Evolutionary conservation across 2,888 invertebrate genomes (phyloP).

Genomic region (Panorpa germanica): DNA sequence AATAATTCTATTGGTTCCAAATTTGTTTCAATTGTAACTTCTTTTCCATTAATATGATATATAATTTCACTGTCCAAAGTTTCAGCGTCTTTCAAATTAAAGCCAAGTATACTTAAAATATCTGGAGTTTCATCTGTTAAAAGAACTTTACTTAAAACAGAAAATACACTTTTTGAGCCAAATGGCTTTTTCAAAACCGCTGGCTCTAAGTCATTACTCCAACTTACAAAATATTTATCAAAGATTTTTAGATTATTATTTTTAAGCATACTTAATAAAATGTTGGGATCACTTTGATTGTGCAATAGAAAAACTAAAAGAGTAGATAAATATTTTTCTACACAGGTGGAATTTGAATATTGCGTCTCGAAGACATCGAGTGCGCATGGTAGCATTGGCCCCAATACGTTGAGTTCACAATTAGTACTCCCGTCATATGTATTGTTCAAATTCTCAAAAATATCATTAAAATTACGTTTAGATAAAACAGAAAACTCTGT

Average conservation of each 20-base stretch:
- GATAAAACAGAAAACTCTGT: slow-evolving; percentile 18
- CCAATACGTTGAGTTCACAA: no score
- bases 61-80: slow-evolving; percentile 11
- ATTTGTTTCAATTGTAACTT: no score
- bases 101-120: slow-evolving; percentile 12
- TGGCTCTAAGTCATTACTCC: slow-evolving; percentile 25
- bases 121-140: slow-evolving; percentile 19
- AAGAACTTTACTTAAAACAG: slow-evolving; percentile 25
- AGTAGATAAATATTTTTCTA: no score
- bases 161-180: slow-evolving; percentile 20
- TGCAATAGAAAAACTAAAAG: slow-evolving; percentile 36
- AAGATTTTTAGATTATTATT: slow-evolving; percentile 25
- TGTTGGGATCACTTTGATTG: slow-evolving; percentile 31
- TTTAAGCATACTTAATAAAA: slow-evolving; percentile 29
- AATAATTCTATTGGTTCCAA: no score
- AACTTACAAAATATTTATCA: slow-evolving; percentile 30
- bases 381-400: no score
- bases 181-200: slow-evolving; percentile 20
- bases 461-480: slow-evolving; percentile 17
- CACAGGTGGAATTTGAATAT: no score
- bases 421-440: no score
- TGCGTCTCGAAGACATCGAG: no score
- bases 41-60: no score
- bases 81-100: slow-evolving; percentile 12
- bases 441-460: slow-evolving; percentile 18